Base-by-base conservation (phyloP, 2,797 vertebrate species). In the Siniperca scherzeri region DNA sequence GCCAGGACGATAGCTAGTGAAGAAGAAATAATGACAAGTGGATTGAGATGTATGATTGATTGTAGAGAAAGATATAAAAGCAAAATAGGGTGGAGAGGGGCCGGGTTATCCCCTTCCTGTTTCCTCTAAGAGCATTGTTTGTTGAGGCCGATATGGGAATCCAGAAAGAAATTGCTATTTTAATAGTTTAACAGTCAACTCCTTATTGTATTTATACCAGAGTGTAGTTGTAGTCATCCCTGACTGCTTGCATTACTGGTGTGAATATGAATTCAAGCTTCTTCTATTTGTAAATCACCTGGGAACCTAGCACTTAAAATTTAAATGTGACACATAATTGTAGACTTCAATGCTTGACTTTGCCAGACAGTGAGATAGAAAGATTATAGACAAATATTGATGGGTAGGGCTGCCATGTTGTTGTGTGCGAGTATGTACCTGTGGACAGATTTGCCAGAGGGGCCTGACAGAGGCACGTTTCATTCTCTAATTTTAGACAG, bases 401-500 rank as follows among this genome's bases (percentile, higher is more conserved):
- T 53, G n/a, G 55, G 60, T 17, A 38, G 16, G 13, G 38, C 56
- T 56, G 70, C 80, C 10, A 25, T 78, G 72, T 71, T 70, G 6
- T 69, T 25, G 44, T 62, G 70, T 46, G 40, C 38, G 3, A 30
- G 40, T 40, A 48, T 57, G 30, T 52, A 12, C 22, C 56, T 71
- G 50, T 70, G 9, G 68, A 80, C 65, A 74, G 42, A 62, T 88
- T 82, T 78, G 78, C 83, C 82, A 82, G 78, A 82, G 87, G 17
- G 76, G 68, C 66, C 73, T 83, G 82, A 82, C 78, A 76, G 69
- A 83, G 61, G 82, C 82, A 72, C 27, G 52, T 86, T 77, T 81
- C 68, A 59, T 52, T 78, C 74, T 70, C 66, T 80, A 79, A 88
- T 88, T 78, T 82, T 81, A 89, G 81, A 76, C 48, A 36, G 69